Conservation (phyloP, 2,888 invertebrate genomes). For the Acanthosoma haemorrhoidale region DNA sequence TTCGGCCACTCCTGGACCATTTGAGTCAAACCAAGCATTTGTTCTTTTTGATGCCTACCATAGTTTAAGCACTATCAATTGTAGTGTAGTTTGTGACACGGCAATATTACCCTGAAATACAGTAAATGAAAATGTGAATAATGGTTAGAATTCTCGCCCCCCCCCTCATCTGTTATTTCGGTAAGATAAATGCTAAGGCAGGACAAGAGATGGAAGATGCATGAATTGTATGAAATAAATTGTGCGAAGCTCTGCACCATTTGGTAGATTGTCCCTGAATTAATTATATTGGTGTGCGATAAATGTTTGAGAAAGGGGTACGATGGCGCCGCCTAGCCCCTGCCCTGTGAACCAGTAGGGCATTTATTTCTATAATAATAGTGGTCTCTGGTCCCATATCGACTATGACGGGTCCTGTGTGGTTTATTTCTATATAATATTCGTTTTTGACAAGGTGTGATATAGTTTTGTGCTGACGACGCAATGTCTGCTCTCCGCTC, state of each 20-base stretch:
- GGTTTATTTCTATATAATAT: background rate
- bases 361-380: slow-evolving; percentile 16
- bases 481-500: background rate
- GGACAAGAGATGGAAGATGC: too few relatives aligned
- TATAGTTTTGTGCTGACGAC: background rate
- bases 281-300: background rate
- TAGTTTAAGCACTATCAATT: too few relatives aligned
- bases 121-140: too few relatives aligned
- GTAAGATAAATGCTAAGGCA: too few relatives aligned
- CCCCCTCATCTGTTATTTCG: too few relatives aligned
- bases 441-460: background rate
- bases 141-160: too few relatives aligned
- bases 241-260: background rate
- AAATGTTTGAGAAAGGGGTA: background rate
- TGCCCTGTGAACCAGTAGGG: background rate
- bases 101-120: too few relatives aligned
- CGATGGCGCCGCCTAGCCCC: background rate
- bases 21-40: too few relatives aligned
- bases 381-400: background rate
- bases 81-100: too few relatives aligned
- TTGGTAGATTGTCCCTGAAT: background rate
- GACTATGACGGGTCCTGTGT: background rate
- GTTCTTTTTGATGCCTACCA: too few relatives aligned
- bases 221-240: too few relatives aligned
- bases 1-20: too few relatives aligned